Conservation (phyloP, 2,888 invertebrate genomes). For the Punctoribates punctum region DNA sequence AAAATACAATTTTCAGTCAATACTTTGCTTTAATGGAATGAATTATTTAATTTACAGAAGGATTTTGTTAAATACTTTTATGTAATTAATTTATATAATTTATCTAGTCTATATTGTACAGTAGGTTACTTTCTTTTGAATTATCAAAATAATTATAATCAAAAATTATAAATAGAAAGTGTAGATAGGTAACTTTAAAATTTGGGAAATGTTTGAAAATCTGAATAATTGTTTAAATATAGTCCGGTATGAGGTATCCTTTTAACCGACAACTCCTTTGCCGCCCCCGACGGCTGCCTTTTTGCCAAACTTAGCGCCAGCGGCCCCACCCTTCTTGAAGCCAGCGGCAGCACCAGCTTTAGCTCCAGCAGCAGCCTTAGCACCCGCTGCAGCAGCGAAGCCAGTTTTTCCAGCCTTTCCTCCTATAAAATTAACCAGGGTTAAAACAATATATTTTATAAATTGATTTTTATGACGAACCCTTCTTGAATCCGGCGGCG, state of each 20-base stretch:
- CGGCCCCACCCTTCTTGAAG: conserved; percentile 26
- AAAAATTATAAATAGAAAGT: no score
- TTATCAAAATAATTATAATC: no score
- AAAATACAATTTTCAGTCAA: no score
- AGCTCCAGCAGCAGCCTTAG: neutral
- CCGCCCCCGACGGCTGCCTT: neutral
- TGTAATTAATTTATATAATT: no score
- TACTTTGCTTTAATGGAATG: no score
- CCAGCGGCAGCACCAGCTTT: neutral
- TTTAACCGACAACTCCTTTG: neutral
- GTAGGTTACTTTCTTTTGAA: no score
- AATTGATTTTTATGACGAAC: neutral
- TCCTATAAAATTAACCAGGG: neutral
- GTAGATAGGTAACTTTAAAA: neutral
- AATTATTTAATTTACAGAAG: no score
- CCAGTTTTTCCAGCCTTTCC: conserved; percentile 30
- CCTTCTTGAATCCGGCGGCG: conserved; percentile 22
- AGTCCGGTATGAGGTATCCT: neutral
- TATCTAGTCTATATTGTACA: no score
- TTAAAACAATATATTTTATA: neutral
- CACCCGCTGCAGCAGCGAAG: conserved; percentile 20
- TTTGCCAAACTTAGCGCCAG: neutral
- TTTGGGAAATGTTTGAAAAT: neutral
- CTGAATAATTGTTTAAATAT: neutral
- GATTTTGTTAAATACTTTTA: no score